Evolutionary conservation across 2,888 invertebrate species (phyloP), one percentile per base, ranked within the genome.

Genomic region (Dryadula phaetusa): DNA sequence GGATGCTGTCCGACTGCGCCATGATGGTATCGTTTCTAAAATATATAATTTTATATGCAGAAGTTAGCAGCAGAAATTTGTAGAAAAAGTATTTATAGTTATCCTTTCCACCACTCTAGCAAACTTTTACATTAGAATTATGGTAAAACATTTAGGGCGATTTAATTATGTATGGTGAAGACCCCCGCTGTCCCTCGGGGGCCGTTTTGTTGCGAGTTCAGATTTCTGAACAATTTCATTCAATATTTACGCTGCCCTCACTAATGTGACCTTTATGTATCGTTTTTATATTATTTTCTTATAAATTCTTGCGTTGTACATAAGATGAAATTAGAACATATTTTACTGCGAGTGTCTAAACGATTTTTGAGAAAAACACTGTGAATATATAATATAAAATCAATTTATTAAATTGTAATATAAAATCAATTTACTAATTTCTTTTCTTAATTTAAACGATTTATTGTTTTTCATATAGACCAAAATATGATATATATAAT

Each of bases 161-260:
- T 78, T 80, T 79, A 78, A 81, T 81, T 75, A 74, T 79, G 76
- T 74, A 76, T 71, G 73, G 72, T 70, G 71, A 72, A 72, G 70
- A 72, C 73, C 72, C 60, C 77, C 72, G 69, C 66, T 70, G 74
- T 74, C 77, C 75, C 69, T 67, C n/a, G 66, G 58, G 75, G 71
- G 74, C 64, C 65, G 68, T 63, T 72, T 67, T 61, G 64, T 69
- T 68, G 53, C 69, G 56, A 70, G 74, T 70, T 52, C 62, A 72
- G 73, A 76, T 75, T 76, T 70, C 70, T 69, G 70, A 74, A 69
- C 74, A 75, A 74, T 74, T 75, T 73, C 75, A 77, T 78, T 74
- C 70, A 79, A 79, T 77, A 79, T 79, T 79, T 75, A 75, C 71
- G 64, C 66, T 62, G 61, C 32, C 58, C 62, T 62, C 69, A 65